Conservation (phyloP, 2,113 vertebrate genomes). For the Macroglossus sobrinus region DNA sequence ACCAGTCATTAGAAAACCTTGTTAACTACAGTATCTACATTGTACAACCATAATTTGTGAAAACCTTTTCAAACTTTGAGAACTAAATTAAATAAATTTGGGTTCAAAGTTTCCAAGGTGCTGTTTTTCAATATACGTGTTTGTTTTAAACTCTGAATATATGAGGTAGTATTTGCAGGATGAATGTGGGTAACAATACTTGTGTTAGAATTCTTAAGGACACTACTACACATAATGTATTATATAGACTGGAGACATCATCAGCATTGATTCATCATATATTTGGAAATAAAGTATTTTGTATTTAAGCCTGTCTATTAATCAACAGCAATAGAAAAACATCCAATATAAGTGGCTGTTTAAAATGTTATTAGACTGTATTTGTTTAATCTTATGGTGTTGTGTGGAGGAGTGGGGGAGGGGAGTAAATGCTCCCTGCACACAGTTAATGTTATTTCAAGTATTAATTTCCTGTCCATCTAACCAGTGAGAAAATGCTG, state of each 20-base stretch:
- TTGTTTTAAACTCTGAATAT: neutral
- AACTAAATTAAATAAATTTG: neutral
- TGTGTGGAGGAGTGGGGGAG: accelerated
- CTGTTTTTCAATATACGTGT: neutral
- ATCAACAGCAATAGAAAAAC: neutral
- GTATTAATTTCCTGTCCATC: neutral
- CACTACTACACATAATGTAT: neutral
- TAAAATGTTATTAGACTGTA: neutral
- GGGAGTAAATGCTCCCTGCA: neutral
- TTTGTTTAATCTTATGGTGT: neutral
- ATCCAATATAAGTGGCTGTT: neutral
- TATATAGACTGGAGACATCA: neutral
- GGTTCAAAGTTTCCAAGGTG: neutral
- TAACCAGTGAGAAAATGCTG: neutral
- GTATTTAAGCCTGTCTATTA: neutral
- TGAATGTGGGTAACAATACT: neutral
- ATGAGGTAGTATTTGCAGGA: neutral
- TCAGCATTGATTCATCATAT: neutral
- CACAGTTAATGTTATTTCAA: neutral
- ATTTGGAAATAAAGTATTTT: neutral
- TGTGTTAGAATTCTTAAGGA: neutral
- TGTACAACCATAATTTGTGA: neutral
- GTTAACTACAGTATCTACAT: neutral
- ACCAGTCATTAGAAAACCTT: neutral
- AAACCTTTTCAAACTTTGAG: neutral